Evolutionary conservation across 2,888 invertebrate genomes (phyloP).

Genomic region (Drosophila atroscutellata): DNA sequence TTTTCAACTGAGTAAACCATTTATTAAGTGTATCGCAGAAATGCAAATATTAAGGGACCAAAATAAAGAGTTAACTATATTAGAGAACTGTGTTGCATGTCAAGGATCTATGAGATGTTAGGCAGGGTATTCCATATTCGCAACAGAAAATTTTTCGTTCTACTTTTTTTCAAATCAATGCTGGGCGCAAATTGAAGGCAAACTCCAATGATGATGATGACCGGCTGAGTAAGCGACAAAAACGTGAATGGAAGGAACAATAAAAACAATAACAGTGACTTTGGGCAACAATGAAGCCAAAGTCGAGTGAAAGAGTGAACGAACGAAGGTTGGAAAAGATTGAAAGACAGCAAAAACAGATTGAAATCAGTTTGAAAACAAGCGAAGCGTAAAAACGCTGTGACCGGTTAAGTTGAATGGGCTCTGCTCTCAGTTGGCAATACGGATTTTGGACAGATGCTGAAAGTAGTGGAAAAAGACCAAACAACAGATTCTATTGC

Average conservation of each 20-base stretch:
- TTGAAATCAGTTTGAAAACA: conserved; percentile 81
- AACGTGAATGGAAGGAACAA: conserved; percentile 15
- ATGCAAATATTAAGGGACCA: neutral
- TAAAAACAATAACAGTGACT: conserved; percentile 52
- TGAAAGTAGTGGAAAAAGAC: conserved; percentile 1
- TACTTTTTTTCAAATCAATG: conserved; percentile 26
- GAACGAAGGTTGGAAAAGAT: conserved; percentile 36
- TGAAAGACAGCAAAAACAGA: conserved; percentile 76
- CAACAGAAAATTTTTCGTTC: neutral
- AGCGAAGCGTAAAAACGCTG: conserved; percentile 81
- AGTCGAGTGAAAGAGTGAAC: conserved; percentile 25
- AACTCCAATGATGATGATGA: conserved; percentile 64
- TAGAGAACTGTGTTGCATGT: neutral
- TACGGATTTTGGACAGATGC: conserved; percentile 10
- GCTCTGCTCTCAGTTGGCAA: conserved; percentile 7
- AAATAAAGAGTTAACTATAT: neutral
- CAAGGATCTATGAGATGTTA: neutral
- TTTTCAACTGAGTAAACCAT: neutral
- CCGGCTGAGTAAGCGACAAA: conserved; percentile 36
- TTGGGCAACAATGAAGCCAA: conserved; percentile 74
- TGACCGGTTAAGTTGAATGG: conserved; percentile 22
- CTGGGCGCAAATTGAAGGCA: conserved; percentile 74
- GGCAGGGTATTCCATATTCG: conserved; percentile 1
- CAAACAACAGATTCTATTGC: neutral
- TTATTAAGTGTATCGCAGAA: neutral